These are phyloP conservation scores for Drosophila peninsularis DNA, from an alignment of 2,888 invertebrate genomes.

Conservation along the genomic window DNA sequence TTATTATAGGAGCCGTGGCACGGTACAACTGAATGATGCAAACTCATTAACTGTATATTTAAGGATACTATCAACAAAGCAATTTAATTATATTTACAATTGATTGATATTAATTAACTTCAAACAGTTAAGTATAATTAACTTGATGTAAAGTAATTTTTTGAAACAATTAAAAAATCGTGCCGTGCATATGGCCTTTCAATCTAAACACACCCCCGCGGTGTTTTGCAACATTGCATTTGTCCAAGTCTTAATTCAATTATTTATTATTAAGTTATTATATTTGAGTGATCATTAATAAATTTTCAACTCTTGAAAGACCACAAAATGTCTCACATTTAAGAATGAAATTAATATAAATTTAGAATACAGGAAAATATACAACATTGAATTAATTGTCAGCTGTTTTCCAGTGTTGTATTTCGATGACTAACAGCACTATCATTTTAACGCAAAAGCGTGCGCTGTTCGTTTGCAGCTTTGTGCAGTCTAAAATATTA, in stretches of 20 bases:
- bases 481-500: conserved; percentile 6
- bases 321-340: no score
- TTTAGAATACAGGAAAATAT: no score
- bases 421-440: conserved; percentile 28
- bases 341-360: no score
- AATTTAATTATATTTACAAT: neutral
- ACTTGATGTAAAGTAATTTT: neutral
- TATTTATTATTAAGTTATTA: neutral
- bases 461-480: conserved; percentile 31
- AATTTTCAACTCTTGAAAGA: neutral
- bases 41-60: neutral
- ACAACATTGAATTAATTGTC: conserved; percentile 1
- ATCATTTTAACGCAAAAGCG: conserved; percentile 38
- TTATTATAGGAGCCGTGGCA: conserved; percentile 54
- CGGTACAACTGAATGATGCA: conserved; percentile 56
- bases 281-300: neutral
- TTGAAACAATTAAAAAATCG: neutral
- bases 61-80: neutral
- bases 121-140: neutral
- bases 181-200: conserved; percentile 1
- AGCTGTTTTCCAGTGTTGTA: conserved; percentile 36
- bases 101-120: neutral
- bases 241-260: neutral
- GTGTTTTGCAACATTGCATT: conserved; percentile 36
- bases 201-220: conserved; percentile 23